Conservation (phyloP, 2,888 invertebrate species). For the Galerucella nymphaeae region DNA sequence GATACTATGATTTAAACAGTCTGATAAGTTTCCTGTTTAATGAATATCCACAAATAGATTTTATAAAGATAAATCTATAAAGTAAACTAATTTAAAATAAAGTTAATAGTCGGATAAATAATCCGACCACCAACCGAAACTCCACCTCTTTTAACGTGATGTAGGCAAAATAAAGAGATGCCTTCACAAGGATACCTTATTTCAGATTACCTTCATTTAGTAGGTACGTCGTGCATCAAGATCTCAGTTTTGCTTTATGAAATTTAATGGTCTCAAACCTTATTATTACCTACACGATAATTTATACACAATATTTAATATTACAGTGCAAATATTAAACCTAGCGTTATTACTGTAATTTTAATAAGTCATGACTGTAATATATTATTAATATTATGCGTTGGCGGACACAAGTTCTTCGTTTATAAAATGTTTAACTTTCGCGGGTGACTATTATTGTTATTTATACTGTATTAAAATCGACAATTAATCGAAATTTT, state of each 20-base stretch:
- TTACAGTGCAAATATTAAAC: constrained; percentile 58
- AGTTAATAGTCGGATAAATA: constrained; percentile 22
- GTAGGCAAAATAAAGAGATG: constrained; percentile 41
- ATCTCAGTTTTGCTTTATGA: constrained; percentile 62
- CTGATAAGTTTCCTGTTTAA: background rate
- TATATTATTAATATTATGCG: constrained; percentile 51
- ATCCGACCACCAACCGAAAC: constrained; percentile 15
- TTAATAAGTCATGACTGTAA: constrained; percentile 57
- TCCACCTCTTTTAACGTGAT: constrained; percentile 33
- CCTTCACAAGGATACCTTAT: constrained; percentile 48
- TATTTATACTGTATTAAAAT: constrained; percentile 46
- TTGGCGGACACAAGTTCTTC: constrained; percentile 49
- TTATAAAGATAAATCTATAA: background rate
- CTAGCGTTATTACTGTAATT: constrained; percentile 58
- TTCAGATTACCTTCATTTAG: constrained; percentile 58
- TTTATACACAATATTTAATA: constrained; percentile 58
- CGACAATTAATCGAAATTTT: constrained; percentile 42
- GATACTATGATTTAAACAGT: background rate
- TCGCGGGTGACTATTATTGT: constrained; percentile 45
- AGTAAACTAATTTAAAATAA: constrained; percentile 8
- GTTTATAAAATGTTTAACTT: constrained; percentile 40
- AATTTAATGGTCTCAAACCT: constrained; percentile 62
- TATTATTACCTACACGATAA: constrained; percentile 62
- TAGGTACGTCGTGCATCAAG: constrained; percentile 63
- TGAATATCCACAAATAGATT: constrained; percentile 5